Evolutionary conservation across 2,888 invertebrate species (phyloP).

Genomic region (Icerya purchasi): DNA sequence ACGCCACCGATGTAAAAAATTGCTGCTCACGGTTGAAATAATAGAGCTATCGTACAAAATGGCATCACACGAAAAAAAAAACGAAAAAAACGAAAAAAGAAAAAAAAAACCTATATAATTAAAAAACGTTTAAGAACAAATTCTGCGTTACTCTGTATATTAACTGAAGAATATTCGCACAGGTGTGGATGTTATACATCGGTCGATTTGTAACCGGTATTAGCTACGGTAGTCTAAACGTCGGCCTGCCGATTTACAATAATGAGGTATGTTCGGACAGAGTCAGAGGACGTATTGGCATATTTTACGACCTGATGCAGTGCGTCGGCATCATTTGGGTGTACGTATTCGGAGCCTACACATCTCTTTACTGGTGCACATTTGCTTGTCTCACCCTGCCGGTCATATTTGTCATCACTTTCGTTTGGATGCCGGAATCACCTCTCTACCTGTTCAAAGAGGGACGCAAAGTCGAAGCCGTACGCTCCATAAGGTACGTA

Average conservation of each 20-base stretch:
- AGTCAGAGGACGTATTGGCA: constrained; percentile 28
- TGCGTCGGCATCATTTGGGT: constrained; percentile 28
- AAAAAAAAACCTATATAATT: too few species aligned
- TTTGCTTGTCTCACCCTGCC: constrained; percentile 12
- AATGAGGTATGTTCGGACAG: constrained; percentile 27
- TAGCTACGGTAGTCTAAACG: constrained; percentile 25
- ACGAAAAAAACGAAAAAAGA: too few species aligned
- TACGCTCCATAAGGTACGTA: constrained; percentile 8
- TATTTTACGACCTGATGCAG: constrained; percentile 29
- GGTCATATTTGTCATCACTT: constrained; percentile 14
- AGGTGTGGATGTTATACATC: constrained; percentile 16
- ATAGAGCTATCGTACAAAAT: too few species aligned
- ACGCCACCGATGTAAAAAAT: too few species aligned
- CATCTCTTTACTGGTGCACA: constrained; percentile 24
- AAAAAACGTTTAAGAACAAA: too few species aligned
- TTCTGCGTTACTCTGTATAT: too few species aligned
- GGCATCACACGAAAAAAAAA: too few species aligned
- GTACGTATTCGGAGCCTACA: constrained; percentile 25
- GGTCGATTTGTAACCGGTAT: constrained; percentile 26
- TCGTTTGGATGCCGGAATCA: constrained; percentile 18
- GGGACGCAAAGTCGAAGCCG: constrained; percentile 15
- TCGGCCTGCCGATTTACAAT: constrained; percentile 26
- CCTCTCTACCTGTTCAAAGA: constrained; percentile 16
- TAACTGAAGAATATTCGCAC: too few species aligned
- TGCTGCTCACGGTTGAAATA: too few species aligned